These are phyloP conservation scores for Haliclystus octoradiatus DNA, from an alignment of 30 jellyfish, hydroid and myxozoan species.

Conservation along the genomic window DNA sequence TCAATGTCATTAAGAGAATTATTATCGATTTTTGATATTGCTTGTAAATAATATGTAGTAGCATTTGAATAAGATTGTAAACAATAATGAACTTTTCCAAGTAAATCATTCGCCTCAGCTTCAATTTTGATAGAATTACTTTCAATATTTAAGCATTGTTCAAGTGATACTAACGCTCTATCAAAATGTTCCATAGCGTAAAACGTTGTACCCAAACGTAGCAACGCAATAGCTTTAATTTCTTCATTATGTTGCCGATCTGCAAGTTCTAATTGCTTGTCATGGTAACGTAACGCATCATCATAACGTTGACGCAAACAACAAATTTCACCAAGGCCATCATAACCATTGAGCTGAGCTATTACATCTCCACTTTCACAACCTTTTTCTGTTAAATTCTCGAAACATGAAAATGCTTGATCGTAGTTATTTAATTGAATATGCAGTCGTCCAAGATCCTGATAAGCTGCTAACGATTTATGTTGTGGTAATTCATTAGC, in stretches of 20 bases:
- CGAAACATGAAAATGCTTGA: slow-evolving; percentile 61
- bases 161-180: slow-evolving; percentile 25
- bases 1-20: slow-evolving; percentile 8
- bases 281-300: slow-evolving; percentile 41
- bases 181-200: slow-evolving; percentile 49
- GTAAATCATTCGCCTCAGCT: not conserved
- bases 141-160: not conserved
- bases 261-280: slow-evolving; percentile 34
- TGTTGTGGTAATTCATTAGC: slow-evolving; percentile 57
- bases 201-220: slow-evolving; percentile 44
- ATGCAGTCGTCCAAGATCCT: slow-evolving; percentile 70
- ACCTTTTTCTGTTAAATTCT: slow-evolving; percentile 44
- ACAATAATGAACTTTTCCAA: not conserved
- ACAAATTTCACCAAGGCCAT: slow-evolving; percentile 72
- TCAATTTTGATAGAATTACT: not conserved
- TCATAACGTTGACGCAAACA: slow-evolving; percentile 33
- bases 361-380: slow-evolving; percentile 21
- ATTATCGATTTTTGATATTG: not conserved
- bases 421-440: slow-evolving; percentile 45
- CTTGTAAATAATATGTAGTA: not conserved
- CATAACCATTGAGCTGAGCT: slow-evolving; percentile 48
- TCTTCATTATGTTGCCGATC: slow-evolving; percentile 33
- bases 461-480: slow-evolving; percentile 54
- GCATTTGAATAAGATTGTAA: not conserved
- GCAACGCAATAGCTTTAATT: slow-evolving; percentile 43